Evolutionary conservation across 2,888 invertebrate species (phyloP).

Genomic region (Apodemia zela): DNA sequence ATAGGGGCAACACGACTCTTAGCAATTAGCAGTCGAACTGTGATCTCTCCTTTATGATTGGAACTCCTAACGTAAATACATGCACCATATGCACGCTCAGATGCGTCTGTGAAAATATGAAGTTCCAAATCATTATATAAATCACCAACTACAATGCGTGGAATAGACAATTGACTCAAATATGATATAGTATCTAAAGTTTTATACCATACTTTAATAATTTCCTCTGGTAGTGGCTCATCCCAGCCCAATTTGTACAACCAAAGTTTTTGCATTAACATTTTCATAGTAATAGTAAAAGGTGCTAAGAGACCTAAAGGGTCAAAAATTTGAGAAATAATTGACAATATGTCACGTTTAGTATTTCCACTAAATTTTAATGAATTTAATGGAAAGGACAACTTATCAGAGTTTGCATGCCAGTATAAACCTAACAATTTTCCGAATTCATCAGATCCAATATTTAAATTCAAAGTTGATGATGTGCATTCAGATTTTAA

Average conservation of each 20-base stretch:
- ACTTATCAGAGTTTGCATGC: slow-evolving; percentile 25
- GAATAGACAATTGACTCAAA: neutral
- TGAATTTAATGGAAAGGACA: slow-evolving; percentile 22
- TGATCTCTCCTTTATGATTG: slow-evolving; percentile 17
- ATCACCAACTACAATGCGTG: neutral
- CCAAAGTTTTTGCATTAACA: slow-evolving; percentile 24
- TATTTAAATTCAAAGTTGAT: slow-evolving; percentile 14
- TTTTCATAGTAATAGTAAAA: slow-evolving; percentile 21
- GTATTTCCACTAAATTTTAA: slow-evolving; percentile 17
- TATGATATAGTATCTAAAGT: neutral
- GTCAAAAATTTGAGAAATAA: slow-evolving; percentile 24
- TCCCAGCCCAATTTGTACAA: slow-evolving; percentile 8
- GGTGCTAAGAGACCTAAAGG: slow-evolving; percentile 24
- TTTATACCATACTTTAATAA: slow-evolving; percentile 5
- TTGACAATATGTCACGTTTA: slow-evolving; percentile 31
- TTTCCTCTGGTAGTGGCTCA: slow-evolving; percentile 1
- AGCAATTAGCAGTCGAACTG: slow-evolving; percentile 26
- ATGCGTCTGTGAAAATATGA: slow-evolving; percentile 32
- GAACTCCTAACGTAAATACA: slow-evolving; percentile 33
- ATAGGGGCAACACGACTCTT: slow-evolving; percentile 36
- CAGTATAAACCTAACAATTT: slow-evolving; percentile 32
- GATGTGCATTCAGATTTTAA: neutral
- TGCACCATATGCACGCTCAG: slow-evolving; percentile 32
- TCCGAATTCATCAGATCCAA: slow-evolving; percentile 18
- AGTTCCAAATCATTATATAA: slow-evolving; percentile 18